Conservation (phyloP, 1,140 invertebrate species). For the Ips typographus region DNA sequence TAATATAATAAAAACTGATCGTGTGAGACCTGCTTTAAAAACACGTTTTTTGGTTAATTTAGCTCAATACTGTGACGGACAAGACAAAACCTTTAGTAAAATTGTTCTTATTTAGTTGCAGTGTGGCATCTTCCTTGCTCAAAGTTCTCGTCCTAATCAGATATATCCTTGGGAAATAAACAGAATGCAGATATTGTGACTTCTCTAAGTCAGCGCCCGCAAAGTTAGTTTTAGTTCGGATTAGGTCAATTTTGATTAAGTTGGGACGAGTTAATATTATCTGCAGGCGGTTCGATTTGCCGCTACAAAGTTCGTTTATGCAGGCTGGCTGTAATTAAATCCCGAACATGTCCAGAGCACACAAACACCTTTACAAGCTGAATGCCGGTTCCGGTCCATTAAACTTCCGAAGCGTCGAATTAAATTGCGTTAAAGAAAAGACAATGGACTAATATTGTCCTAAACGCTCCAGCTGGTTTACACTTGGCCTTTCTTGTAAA, state of each 20-base stretch:
- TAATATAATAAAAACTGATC: no score
- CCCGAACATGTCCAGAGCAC: conserved; percentile 5
- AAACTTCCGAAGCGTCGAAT: background rate
- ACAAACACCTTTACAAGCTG: conserved; percentile 7
- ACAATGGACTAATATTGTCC: no score
- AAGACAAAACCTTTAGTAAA: no score
- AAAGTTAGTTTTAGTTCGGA: conserved; percentile 9
- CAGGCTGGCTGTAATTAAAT: conserved; percentile 9
- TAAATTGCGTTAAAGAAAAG: background rate
- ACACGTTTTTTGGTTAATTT: no score
- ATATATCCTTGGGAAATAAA: background rate
- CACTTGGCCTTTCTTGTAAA: no score
- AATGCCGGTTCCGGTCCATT: conserved; percentile 4
- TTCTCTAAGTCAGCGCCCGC: background rate
- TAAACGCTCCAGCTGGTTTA: no score
- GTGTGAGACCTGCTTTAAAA: no score
- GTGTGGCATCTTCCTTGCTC: no score
- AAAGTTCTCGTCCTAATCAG: no score
- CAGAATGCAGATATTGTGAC: conserved; percentile 2
- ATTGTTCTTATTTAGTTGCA: no score
- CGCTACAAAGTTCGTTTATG: conserved; percentile 5
- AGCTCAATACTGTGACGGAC: no score
- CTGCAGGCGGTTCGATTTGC: conserved; percentile 4
- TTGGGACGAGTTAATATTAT: conserved; percentile 8
- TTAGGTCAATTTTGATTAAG: conserved; percentile 12